phyloP scores from a whole-genome alignment of 2,888 invertebrate genomes.

The Metopia argyrocephala region DNA sequence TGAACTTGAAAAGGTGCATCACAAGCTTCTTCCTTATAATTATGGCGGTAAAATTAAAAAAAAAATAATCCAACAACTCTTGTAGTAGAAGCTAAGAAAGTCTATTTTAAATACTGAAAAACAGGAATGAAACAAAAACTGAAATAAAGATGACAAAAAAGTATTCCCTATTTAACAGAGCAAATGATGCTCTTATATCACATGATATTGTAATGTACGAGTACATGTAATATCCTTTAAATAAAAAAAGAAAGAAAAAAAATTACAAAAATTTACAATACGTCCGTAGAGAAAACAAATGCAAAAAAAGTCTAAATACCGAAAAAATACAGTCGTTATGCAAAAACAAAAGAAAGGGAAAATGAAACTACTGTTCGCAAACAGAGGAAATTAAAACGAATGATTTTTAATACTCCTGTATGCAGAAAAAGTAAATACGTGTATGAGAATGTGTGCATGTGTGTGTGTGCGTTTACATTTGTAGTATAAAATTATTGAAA shows the following conservation, averaged over 20 bases:
- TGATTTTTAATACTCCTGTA: slow-evolving; percentile 37
- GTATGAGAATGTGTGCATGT: neutral
- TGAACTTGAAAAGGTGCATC: too few relatives aligned
- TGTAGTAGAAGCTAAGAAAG: too few relatives aligned
- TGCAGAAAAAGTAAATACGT: too few relatives aligned
- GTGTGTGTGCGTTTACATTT: neutral
- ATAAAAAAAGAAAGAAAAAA: neutral
- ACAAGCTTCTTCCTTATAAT: too few relatives aligned
- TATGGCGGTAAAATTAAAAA: too few relatives aligned
- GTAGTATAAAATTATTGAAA: neutral
- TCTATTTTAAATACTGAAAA: neutral
- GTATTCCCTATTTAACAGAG: neutral
- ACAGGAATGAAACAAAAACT: too few relatives aligned
- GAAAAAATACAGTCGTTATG: neutral
- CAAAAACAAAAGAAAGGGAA: neutral
- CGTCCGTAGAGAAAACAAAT: neutral
- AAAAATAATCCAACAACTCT: too few relatives aligned
- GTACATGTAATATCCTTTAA: neutral
- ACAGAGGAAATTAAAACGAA: slow-evolving; percentile 44
- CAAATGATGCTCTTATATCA: neutral
- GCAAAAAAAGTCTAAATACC: slow-evolving; percentile 8
- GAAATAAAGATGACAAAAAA: too few relatives aligned
- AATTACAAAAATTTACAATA: too few relatives aligned
- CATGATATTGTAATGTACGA: neutral
- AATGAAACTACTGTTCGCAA: neutral